A percentile compares a stretch with the other conserved stretches of the same genome.
phyloP scores from a whole-genome alignment of 1,140 invertebrate genomes.

The Drosophila rhopaloa region DNA sequence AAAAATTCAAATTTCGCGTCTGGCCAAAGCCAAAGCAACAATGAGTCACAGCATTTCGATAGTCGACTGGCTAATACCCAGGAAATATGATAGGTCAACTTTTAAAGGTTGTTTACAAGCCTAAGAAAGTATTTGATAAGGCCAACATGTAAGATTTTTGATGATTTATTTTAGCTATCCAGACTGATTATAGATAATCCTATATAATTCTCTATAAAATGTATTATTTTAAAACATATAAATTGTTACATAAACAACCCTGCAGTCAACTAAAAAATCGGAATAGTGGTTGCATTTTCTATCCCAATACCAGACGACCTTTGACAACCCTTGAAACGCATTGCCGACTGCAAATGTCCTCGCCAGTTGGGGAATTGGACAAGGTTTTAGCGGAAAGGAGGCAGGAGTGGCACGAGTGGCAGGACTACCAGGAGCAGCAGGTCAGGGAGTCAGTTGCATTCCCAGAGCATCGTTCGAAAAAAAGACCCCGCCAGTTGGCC shows the following conservation, averaged over 20 bases:
- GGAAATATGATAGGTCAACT: not conserved
- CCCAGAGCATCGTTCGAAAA: conserved; percentile 3
- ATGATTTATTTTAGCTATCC: too few relatives aligned
- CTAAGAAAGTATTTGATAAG: too few relatives aligned
- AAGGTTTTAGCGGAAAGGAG: conserved; percentile 28
- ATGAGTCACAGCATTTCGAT: not conserved
- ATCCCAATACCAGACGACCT: conserved; percentile 1
- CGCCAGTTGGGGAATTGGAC: conserved; percentile 45
- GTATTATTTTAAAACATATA: too few relatives aligned
- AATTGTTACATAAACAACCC: not conserved
- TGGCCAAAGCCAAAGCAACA: conserved; percentile 46
- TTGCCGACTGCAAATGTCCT: conserved; percentile 63
- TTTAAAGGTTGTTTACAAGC: too few relatives aligned
- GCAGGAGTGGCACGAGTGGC: conserved; percentile 1
- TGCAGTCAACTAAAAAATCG: not conserved
- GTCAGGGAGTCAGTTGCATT: conserved; percentile 45
- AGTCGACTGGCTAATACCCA: conserved; percentile 20
- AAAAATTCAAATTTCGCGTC: conserved; percentile 81
- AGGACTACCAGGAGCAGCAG: conserved; percentile 28
- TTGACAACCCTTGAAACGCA: conserved; percentile 9
- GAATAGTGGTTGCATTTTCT: conserved; percentile 1
- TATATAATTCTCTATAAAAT: too few relatives aligned
- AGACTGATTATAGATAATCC: too few relatives aligned
- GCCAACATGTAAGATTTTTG: too few relatives aligned
- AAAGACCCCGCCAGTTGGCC: conserved; percentile 21